Evolutionary conservation across 2,888 invertebrate genomes (phyloP), one percentile per base, ranked within the genome.

Genomic region (Drosophila mettleri): DNA sequence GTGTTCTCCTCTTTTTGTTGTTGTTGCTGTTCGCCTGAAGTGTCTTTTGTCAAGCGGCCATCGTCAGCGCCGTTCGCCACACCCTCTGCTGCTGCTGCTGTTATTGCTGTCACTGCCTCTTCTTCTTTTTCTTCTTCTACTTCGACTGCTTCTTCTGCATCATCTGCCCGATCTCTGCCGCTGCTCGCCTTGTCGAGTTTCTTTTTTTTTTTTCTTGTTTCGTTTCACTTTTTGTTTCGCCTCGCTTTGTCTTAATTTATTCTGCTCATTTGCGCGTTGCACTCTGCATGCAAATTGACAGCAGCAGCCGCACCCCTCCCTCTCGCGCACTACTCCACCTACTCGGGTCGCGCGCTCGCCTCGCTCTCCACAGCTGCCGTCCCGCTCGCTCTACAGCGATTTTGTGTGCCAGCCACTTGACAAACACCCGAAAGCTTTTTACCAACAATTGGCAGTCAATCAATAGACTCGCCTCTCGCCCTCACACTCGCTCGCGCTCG

Each of bases 371-470:
- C 24, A 64, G 34, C 36, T 64, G 58, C 31, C 65, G 8, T 65
- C 63, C 24, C 65, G 36, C 36, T 64, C 16, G 66, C 63, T 27
- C 49, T 22, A 14, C 12, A 14, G 39, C 31, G 43, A 39, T 65
- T 38, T 38, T 69, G 3, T 43, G 61, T 38, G 60, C 45, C 51
- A 31, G 46, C 20, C 71, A 74, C 83, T 84, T 77, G 88, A 86
- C 87, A 87, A 87, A 87, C 89, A 87, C 86, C 85, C 87, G 67
- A 81, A 80, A 84, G 89, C 87, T 73, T 70, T 71, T 69, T 66
- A 41, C 54, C 67, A 73, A 70, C 80, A 79, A 72, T 78, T 70
- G 68, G 52, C 70, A 60, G 75, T 69, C 71, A 80, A 73, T 84
- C 87, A 68, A 78, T 74, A 77, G 67, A 45, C 48, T 34, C 45